phyloP scores from a whole-genome alignment of 2,888 invertebrate species.

The Polyommatus icarus region DNA sequence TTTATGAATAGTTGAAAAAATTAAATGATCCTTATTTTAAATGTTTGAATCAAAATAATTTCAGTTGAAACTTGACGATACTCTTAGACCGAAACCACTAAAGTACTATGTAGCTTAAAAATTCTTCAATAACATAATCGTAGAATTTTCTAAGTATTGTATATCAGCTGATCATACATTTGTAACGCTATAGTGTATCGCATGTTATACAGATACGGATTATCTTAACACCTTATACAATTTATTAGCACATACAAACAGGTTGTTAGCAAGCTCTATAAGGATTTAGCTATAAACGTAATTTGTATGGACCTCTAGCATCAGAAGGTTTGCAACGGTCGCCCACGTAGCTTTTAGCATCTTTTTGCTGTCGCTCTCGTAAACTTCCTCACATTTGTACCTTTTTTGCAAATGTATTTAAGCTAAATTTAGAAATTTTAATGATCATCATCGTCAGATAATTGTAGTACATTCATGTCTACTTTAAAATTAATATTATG shows the following conservation, averaged over 20 bases:
- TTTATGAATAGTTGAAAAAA: background rate
- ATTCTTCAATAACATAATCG: background rate
- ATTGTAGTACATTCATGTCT: background rate
- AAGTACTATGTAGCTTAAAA: background rate
- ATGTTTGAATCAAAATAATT: no score
- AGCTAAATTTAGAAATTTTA: background rate
- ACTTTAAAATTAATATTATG: background rate
- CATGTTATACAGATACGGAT: slow-evolving; percentile 61
- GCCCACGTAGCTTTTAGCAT: slow-evolving; percentile 40
- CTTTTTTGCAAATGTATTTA: background rate
- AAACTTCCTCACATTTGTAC: background rate
- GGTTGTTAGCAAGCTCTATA: slow-evolving; percentile 68
- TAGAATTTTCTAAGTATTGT: background rate
- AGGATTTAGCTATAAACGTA: slow-evolving; percentile 69
- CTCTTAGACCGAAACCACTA: background rate
- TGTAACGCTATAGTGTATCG: slow-evolving; percentile 4
- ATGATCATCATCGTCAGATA: background rate
- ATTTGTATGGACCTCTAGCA: slow-evolving; percentile 64
- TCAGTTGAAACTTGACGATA: no score
- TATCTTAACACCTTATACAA: slow-evolving; percentile 68
- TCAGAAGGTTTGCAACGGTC: slow-evolving; percentile 40
- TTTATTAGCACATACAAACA: slow-evolving; percentile 72
- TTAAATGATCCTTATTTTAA: background rate
- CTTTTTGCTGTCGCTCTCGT: slow-evolving; percentile 35
- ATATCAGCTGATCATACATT: background rate